Conservation (phyloP, 2,113 vertebrate species). For the Thamnaconus septentrionalis region DNA sequence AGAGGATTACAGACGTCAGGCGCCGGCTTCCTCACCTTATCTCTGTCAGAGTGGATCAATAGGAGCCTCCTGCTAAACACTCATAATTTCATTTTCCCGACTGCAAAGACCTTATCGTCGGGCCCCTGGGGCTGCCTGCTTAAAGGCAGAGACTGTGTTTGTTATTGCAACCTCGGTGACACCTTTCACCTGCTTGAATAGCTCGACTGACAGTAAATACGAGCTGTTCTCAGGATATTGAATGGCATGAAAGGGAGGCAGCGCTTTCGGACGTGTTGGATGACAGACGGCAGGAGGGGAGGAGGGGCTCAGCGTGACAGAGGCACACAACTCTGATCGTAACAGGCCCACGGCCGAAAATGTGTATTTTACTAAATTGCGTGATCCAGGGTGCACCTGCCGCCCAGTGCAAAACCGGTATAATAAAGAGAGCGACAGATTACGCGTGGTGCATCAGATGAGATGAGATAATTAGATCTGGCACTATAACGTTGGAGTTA, state of each 20-base stretch:
- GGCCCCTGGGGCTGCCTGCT: constrained; percentile 1
- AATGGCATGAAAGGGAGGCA: neutral
- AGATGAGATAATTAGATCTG: constrained; percentile 19
- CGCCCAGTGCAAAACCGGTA: neutral
- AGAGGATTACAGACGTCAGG: constrained; percentile 44
- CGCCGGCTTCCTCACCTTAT: constrained; percentile 43
- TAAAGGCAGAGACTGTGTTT: constrained; percentile 5
- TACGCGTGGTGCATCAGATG: neutral
- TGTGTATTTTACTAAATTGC: constrained; percentile 2
- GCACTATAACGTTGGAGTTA: constrained; percentile 4
- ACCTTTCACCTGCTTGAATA: neutral
- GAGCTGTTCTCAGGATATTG: neutral
- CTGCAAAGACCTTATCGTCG: constrained; percentile 18
- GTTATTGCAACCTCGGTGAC: constrained; percentile 1
- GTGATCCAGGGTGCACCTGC: constrained; percentile 2
- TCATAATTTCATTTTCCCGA: constrained; percentile 42
- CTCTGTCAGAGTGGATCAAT: constrained; percentile 54
- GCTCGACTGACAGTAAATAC: neutral
- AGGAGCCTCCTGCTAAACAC: constrained; percentile 42
- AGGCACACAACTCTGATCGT: no score
- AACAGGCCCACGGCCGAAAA: neutral
- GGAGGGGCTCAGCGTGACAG: neutral
- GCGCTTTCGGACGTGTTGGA: neutral
- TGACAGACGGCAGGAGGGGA: constrained; percentile 8
- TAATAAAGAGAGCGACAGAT: neutral